phyloP scores from a whole-genome alignment of 2,113 vertebrate genomes.

The Stigmatopora argus region DNA sequence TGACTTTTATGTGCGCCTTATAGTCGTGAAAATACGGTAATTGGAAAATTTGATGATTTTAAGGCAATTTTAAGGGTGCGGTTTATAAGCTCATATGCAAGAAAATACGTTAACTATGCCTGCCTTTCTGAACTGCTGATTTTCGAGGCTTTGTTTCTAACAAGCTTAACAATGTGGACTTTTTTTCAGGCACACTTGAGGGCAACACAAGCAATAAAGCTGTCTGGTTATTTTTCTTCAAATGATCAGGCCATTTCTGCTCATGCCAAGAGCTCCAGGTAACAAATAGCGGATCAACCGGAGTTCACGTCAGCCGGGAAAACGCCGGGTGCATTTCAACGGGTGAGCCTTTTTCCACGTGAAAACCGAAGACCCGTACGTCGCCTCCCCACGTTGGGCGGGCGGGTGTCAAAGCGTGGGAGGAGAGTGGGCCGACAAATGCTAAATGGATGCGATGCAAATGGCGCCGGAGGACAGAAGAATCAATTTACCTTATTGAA shows the following conservation, averaged over 20 bases:
- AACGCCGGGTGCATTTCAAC: constrained; percentile 40
- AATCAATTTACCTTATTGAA: constrained; percentile 77
- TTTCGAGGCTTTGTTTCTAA: constrained; percentile 38
- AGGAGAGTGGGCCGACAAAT: constrained; percentile 42
- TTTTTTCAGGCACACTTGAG: constrained; percentile 45
- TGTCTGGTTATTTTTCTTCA: constrained; percentile 15
- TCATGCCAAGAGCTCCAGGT: constrained; percentile 48
- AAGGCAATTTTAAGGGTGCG: no score
- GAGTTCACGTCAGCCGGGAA: constrained; percentile 58
- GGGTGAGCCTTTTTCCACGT: constrained; percentile 20
- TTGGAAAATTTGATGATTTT: no score
- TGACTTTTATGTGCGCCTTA: no score
- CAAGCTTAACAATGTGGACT: constrained; percentile 28
- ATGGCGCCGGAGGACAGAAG: constrained; percentile 66
- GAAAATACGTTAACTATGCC: constrained; percentile 25
- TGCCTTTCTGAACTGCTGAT: constrained; percentile 57
- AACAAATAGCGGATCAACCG: constrained; percentile 63
- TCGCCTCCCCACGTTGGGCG: constrained; percentile 46
- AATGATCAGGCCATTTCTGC: constrained; percentile 55
- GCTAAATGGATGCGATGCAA: constrained; percentile 71
- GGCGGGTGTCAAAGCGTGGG: constrained; percentile 23
- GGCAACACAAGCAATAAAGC: constrained; percentile 50
- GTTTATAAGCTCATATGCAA: no score
- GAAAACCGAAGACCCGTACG: constrained; percentile 51
- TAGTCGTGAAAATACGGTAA: no score